Evolutionary conservation across 2,113 vertebrate species (phyloP).

Genomic region (Crotalus horridus): DNA sequence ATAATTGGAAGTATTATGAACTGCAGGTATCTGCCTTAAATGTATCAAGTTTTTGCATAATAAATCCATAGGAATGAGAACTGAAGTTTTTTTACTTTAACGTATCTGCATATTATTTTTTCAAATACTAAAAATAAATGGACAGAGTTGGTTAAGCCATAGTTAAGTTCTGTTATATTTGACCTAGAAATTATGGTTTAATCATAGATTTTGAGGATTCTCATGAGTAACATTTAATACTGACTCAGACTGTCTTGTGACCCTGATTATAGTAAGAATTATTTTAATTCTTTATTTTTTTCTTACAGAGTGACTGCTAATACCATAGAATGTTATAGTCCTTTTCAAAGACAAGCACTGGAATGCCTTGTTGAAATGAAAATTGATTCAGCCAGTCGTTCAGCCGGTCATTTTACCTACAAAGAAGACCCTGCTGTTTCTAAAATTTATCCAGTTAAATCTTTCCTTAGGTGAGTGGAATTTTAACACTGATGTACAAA

Average conservation of each 20-base stretch:
- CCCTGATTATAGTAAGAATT: slow-evolving; percentile 7
- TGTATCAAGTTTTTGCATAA: not conserved
- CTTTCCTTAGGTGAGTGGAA: slow-evolving; percentile 87
- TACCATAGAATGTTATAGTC: slow-evolving; percentile 83
- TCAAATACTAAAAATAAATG: not conserved
- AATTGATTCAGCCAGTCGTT: slow-evolving; percentile 78
- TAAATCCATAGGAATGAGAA: not conserved
- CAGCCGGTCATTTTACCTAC: slow-evolving; percentile 77
- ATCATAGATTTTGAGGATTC: not conserved
- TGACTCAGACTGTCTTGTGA: not conserved
- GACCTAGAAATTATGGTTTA: not conserved
- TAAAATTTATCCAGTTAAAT: slow-evolving; percentile 86
- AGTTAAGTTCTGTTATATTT: not conserved
- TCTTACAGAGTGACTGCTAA: slow-evolving; percentile 57
- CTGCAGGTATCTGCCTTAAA: not conserved
- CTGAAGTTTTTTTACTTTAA: not conserved
- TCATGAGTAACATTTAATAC: not conserved
- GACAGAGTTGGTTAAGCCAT: not conserved
- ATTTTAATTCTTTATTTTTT: slow-evolving; percentile 17
- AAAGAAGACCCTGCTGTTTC: slow-evolving; percentile 85
- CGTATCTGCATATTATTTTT: not conserved
- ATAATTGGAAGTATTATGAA: not conserved
- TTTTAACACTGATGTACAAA: slow-evolving; percentile 3
- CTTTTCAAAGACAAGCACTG: slow-evolving; percentile 70
- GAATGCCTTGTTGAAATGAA: slow-evolving; percentile 76